Conservation (phyloP, 1,140 invertebrate species). For the Cheumatopsyche charites region DNA sequence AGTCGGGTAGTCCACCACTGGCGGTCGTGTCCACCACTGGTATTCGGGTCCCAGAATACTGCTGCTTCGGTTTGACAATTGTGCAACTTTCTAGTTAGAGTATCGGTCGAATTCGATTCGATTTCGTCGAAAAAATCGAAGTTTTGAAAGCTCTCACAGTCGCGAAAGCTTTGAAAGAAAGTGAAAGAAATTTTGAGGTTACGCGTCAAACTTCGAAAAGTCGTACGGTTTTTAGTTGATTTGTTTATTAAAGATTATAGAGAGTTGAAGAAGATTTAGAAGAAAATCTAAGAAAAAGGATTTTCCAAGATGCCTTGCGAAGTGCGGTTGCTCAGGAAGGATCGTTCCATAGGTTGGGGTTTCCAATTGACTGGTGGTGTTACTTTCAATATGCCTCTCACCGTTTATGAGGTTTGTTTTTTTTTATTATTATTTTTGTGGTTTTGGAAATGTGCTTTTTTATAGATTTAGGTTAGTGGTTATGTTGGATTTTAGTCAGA, state of each 20-base stretch:
- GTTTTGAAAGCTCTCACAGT: background rate
- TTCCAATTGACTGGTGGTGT: slow-evolving; percentile 83
- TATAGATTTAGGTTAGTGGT: too few species aligned
- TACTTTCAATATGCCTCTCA: slow-evolving; percentile 79
- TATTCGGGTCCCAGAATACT: too few species aligned
- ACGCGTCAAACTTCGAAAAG: too few species aligned
- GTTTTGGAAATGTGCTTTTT: too few species aligned
- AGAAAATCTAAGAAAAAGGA: background rate
- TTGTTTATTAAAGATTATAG: too few species aligned
- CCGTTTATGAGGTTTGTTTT: slow-evolving; percentile 75
- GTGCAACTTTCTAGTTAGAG: background rate
- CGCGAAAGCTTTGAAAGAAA: background rate
- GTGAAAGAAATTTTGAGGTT: too few species aligned
- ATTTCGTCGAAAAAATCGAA: background rate
- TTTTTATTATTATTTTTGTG: too few species aligned
- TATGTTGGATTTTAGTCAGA: too few species aligned
- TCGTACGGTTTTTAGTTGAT: too few species aligned
- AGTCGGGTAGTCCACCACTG: too few species aligned
- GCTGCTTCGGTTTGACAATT: too few species aligned
- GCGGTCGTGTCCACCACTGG: too few species aligned
- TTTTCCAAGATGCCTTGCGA: slow-evolving; percentile 46
- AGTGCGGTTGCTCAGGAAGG: slow-evolving; percentile 42
- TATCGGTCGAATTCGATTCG: background rate
- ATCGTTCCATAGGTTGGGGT: slow-evolving; percentile 66
- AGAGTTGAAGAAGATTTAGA: background rate